Evolutionary conservation across 2,113 vertebrate genomes (phyloP).

Genomic region (Otocyon megalotis): DNA sequence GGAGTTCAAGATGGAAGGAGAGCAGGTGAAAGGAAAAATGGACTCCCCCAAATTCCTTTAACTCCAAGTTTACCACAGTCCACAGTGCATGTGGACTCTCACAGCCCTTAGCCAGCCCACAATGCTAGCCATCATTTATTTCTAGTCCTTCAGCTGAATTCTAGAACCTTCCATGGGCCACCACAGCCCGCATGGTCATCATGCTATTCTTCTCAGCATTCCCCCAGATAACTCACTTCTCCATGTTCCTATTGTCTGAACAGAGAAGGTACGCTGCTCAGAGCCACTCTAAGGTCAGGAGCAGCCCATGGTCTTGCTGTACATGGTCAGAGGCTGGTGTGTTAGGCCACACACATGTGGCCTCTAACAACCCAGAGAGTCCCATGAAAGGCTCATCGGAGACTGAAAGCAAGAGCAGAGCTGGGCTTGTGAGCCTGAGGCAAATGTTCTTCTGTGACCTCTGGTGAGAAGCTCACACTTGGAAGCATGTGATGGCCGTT

Average conservation of each 20-base stretch:
- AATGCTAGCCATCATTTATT: background rate
- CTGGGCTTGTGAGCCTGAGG: too few species aligned
- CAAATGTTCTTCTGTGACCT: background rate
- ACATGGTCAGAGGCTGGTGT: accelerated
- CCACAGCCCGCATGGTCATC: background rate
- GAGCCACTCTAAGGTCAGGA: background rate
- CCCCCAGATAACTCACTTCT: background rate
- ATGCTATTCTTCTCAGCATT: background rate
- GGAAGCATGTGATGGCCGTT: background rate
- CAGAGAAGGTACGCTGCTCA: background rate
- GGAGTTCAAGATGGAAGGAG: background rate
- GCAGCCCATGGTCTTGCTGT: background rate
- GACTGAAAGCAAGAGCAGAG: background rate
- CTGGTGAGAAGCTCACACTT: background rate
- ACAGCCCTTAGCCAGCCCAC: background rate
- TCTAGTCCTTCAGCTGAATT: background rate
- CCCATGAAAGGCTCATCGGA: background rate
- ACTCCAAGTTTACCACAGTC: background rate
- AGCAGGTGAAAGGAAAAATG: background rate
- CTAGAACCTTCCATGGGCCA: background rate
- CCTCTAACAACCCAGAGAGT: background rate
- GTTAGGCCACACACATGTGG: background rate
- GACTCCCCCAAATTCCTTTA: background rate
- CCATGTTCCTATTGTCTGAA: background rate
- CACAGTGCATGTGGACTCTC: too few species aligned